Percentiles rank a stretch among this genome's conserved stretches.
phyloP scores from a whole-genome alignment of 2,888 invertebrate species.

The Erebia aethiops region DNA sequence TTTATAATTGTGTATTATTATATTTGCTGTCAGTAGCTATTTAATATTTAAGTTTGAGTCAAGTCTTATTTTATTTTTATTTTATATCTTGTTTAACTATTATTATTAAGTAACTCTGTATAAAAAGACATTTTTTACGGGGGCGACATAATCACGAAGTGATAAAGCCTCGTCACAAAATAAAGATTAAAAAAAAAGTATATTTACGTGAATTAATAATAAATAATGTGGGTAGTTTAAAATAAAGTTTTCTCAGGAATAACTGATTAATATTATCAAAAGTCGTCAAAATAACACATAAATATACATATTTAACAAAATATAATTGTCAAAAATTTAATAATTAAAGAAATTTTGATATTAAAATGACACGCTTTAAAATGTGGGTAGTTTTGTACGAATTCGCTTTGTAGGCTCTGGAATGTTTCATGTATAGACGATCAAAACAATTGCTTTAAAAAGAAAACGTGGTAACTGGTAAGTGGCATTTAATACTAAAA shows the following conservation, averaged over 20 bases:
- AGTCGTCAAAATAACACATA: background rate
- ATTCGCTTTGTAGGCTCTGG: background rate
- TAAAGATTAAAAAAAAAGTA: no score
- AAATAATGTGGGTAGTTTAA: background rate
- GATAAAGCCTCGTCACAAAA: no score
- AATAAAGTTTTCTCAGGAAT: background rate
- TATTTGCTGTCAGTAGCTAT: no score
- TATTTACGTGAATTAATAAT: no score
- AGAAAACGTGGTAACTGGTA: slow-evolving; percentile 11
- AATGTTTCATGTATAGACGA: background rate
- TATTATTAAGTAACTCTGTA: no score
- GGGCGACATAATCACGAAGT: no score
- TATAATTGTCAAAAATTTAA: background rate
- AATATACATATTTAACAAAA: background rate
- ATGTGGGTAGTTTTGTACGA: slow-evolving; percentile 1
- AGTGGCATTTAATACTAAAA: background rate
- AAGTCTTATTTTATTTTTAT: no score
- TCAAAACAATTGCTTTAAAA: slow-evolving; percentile 15
- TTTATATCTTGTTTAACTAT: no score
- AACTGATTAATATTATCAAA: background rate
- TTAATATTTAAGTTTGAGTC: no score
- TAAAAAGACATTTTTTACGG: no score
- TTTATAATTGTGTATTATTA: no score
- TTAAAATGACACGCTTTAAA: background rate
- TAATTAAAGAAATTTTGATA: background rate